Evolutionary conservation across 2,797 vertebrate genomes (phyloP).

Genomic region (Hemitrygon akajei): DNA sequence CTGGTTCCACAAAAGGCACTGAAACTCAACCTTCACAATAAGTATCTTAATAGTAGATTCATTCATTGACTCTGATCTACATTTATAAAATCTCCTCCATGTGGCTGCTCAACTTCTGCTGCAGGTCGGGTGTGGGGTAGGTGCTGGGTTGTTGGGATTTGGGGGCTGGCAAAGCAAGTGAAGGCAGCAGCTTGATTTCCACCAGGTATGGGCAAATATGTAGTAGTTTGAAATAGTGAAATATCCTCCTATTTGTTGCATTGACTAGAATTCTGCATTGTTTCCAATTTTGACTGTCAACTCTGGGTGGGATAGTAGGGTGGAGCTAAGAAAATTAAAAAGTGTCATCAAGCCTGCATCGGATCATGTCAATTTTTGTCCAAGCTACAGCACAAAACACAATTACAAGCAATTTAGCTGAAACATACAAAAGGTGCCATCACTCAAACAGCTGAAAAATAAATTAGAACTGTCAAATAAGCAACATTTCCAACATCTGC

Average conservation of each 20-base stretch:
- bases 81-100: not conserved
- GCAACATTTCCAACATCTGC: conserved; percentile 27
- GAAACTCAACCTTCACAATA: not conserved
- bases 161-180: not conserved
- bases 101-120: not conserved
- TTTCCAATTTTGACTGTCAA: not conserved
- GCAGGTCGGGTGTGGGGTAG: not conserved
- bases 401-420: conserved; percentile 13
- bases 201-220: not conserved
- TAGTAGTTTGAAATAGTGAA: not conserved
- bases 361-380: not conserved
- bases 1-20: not conserved
- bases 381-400: not conserved
- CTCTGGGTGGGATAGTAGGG: not conserved
- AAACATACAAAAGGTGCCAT: conserved; percentile 19
- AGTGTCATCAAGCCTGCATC: not conserved
- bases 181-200: not conserved
- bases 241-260: not conserved
- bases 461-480: conserved; percentile 26
- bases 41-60: not conserved
- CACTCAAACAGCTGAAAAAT: conserved; percentile 30
- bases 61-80: not conserved
- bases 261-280: not conserved
- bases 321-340: not conserved
- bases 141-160: not conserved